A percentile compares a stretch with the other conserved stretches of the same genome.
Conservation (phyloP, 2,113 vertebrate genomes). For the Octodon degus region DNA sequence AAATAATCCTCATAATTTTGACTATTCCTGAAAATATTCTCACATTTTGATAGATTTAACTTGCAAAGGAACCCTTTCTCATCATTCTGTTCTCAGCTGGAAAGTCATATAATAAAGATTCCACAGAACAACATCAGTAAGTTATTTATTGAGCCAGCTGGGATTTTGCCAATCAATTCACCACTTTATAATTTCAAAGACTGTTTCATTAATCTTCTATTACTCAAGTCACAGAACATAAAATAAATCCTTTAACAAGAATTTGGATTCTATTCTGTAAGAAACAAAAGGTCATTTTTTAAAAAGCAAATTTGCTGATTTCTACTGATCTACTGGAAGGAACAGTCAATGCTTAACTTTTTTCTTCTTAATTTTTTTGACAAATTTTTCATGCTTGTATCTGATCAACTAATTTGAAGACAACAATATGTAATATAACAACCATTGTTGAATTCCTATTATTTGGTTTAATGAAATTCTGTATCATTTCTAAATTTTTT, state of each 20-base stretch:
- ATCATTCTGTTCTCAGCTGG: not conserved
- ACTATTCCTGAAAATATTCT: not conserved
- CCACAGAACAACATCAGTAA: not conserved
- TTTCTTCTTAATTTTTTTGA: too few species aligned
- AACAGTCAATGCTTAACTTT: too few species aligned
- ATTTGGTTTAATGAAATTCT: too few species aligned
- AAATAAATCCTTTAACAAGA: constrained; percentile 50
- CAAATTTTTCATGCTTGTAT: too few species aligned
- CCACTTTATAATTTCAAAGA: constrained; percentile 49
- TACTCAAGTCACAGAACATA: constrained; percentile 20
- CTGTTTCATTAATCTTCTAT: constrained; percentile 42
- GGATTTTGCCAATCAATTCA: constrained; percentile 35
- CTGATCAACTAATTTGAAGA: too few species aligned
- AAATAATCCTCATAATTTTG: constrained; percentile 18
- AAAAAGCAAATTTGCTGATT: not conserved
- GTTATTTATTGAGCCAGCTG: constrained; percentile 6
- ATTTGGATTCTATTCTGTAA: constrained; percentile 37
- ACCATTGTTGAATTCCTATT: too few species aligned
- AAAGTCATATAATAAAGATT: constrained; percentile 44
- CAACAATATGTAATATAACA: too few species aligned
- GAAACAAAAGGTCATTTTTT: constrained; percentile 46
- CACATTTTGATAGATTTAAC: constrained; percentile 39
- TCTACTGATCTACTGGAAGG: too few species aligned
- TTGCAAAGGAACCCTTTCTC: not conserved
- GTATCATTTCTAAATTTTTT: too few species aligned